Evolutionary conservation across 2,113 vertebrate species (phyloP), one percentile per base, ranked within the genome.

Genomic region (Caloenas nicobarica): DNA sequence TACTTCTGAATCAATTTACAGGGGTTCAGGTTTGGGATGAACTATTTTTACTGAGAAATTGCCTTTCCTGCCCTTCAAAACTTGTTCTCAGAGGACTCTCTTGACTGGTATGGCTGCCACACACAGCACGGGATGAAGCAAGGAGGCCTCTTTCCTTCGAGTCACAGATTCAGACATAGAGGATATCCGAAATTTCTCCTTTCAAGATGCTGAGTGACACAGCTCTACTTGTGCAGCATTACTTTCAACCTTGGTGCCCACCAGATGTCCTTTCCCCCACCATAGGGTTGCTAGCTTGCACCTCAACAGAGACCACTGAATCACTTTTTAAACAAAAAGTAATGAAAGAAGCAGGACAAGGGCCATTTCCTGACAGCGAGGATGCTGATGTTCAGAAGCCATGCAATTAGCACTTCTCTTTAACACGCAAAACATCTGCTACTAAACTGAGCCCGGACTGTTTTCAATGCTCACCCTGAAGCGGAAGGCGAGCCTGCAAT

Each of bases 171-270:
- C 56, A 68, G 38, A 42, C n/a, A 53, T 18, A 33, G 22, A 58
- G 36, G 19, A 21, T 29, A 7, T 73, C 56, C 1, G 0, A 9
- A 85, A 38, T 18, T 7, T 54, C 48, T 85, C 40, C 33, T 78
- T 85, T 72, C n/a, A 72, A 64, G 79, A 62, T 51, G 28, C 6
- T 42, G 54, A 68, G n/a, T 1, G 1, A 38, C 56, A 31, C 31
- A 69, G 26, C n/a, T 69, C 17, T 54, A 13, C 19, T 51, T 11
- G 4, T 42, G 71, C n/a, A 62, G 31, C 42, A 19, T 5, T 81
- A 33, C 54, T 50, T 3, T 66, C 53, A 18, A 8, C 7, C 8
- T 10, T 1, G 4, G 36, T 66, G 40, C 53, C 2, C 0, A 16
- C 58, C 13, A 54, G 29, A 17, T 14, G 5, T 38, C 29, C n/a